Conservation (phyloP, 2,888 invertebrate species). For the Cephus spinipes region DNA sequence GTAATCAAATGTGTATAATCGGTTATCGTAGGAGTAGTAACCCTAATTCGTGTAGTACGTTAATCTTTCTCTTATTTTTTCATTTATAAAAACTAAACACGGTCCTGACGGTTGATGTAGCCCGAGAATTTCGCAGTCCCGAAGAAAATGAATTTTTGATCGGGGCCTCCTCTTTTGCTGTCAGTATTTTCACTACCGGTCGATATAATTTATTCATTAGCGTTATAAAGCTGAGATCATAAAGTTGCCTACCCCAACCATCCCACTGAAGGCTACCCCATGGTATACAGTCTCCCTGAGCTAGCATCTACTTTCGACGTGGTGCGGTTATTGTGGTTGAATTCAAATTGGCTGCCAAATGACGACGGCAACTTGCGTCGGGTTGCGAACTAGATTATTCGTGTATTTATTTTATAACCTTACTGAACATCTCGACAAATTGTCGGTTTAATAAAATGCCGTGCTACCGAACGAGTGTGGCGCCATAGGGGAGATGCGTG, state of each 20-base stretch:
- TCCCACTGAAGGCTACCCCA: neutral
- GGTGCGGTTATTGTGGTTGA: slow-evolving; percentile 13
- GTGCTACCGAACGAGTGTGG: neutral
- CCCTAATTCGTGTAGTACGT: neutral
- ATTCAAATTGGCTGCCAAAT: slow-evolving; percentile 34
- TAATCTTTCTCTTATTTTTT: neutral
- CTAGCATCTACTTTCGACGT: neutral
- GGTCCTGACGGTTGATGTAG: neutral
- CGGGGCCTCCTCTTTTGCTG: neutral
- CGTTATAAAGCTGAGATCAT: slow-evolving; percentile 41
- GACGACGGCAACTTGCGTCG: slow-evolving; percentile 61
- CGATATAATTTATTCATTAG: slow-evolving; percentile 43
- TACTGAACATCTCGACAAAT: slow-evolving; percentile 6
- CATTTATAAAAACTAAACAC: neutral
- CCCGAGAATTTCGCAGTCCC: neutral
- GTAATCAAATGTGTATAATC: neutral
- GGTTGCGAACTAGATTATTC: slow-evolving; percentile 48
- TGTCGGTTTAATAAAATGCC: slow-evolving; percentile 10
- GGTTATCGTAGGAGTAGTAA: neutral
- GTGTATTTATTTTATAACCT: slow-evolving; percentile 51
- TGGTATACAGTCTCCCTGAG: neutral
- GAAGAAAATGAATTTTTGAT: slow-evolving; percentile 15
- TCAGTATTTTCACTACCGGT: neutral
- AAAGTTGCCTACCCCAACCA: slow-evolving; percentile 26
- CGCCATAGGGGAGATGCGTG: neutral